Evolutionary conservation across 1,140 invertebrate species (phyloP).

Genomic region (Drosophila nannoptera): DNA sequence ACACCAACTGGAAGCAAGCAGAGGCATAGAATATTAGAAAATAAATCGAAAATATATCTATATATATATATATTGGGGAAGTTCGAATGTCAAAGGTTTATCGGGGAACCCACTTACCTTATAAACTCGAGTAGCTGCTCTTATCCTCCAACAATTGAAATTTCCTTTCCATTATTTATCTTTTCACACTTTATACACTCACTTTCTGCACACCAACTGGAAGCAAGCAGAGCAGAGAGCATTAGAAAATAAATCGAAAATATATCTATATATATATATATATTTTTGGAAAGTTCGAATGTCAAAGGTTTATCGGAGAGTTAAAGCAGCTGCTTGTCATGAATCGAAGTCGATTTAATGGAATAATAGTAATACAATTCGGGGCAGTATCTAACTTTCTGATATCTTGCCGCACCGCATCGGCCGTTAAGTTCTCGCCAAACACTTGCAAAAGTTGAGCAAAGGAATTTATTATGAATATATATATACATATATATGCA

Average conservation of each 20-base stretch:
- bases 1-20: neutral
- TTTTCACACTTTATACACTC: neutral
- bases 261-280: no score
- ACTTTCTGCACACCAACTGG: neutral
- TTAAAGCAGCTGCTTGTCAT: no score
- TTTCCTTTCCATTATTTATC: neutral
- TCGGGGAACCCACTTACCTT: no score
- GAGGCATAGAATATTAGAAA: neutral
- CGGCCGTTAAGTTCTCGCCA: neutral
- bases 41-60: neutral
- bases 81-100: no score
- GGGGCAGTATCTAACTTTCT: no score
- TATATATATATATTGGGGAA: no score
- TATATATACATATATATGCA: neutral
- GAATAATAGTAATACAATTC: neutral
- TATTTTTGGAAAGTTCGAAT: no score
- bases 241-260: neutral
- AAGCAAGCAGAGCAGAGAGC: neutral
- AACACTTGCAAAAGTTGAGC: neutral
- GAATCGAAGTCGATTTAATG: neutral
- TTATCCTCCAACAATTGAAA: neutral
- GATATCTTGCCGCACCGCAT: no score
- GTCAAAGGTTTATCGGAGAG: no score
- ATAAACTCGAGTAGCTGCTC: neutral
- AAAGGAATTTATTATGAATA: neutral